Conservation (phyloP, 2,888 invertebrate genomes). For the Dione vanillae region DNA sequence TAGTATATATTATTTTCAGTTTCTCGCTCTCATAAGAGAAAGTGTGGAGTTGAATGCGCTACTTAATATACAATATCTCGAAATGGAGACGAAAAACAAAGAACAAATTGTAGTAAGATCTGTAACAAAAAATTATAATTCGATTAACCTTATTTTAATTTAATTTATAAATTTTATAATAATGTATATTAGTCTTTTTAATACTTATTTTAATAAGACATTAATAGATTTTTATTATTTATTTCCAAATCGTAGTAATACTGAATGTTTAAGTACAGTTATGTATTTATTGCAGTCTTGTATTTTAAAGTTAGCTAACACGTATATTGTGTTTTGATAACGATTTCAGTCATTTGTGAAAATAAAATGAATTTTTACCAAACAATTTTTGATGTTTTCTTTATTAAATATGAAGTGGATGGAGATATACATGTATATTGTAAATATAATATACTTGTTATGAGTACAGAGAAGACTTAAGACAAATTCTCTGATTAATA, state of each 20-base stretch:
- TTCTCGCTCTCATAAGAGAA: too few species aligned
- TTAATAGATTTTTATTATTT: not conserved
- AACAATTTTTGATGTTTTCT: constrained; percentile 51
- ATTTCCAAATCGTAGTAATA: constrained; percentile 37
- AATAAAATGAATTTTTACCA: constrained; percentile 81
- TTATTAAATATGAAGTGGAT: too few species aligned
- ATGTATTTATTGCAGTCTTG: constrained; percentile 67
- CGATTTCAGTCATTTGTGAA: constrained; percentile 82
- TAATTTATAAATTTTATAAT: not conserved
- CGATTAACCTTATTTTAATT: not conserved
- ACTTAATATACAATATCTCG: too few species aligned
- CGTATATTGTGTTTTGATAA: constrained; percentile 82
- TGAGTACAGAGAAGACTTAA: too few species aligned
- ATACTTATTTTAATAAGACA: not conserved
- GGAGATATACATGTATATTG: too few species aligned
- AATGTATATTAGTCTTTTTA: not conserved
- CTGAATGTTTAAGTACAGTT: constrained; percentile 38
- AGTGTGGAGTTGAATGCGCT: too few species aligned
- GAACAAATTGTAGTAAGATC: too few species aligned
- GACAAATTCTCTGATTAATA: too few species aligned
- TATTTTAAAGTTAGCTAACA: constrained; percentile 80
- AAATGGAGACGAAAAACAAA: too few species aligned
- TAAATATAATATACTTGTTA: too few species aligned
- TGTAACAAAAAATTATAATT: not conserved
- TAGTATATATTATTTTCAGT: too few species aligned